Evolutionary conservation across 2,888 invertebrate species (phyloP).

Genomic region (Apotomis betuletana): DNA sequence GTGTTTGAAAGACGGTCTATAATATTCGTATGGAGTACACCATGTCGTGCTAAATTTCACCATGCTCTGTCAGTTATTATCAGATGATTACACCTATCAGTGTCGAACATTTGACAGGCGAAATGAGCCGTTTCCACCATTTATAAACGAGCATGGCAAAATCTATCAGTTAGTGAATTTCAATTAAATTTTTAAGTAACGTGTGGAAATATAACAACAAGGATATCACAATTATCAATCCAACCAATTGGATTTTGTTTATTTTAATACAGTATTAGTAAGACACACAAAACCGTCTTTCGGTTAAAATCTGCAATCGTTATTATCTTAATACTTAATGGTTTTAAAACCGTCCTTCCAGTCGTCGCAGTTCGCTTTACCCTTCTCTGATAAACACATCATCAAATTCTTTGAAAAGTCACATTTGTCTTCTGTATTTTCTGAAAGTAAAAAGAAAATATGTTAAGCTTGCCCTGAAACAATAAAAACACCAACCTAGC

Average conservation of each 20-base stretch:
- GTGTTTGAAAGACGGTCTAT: too few species aligned
- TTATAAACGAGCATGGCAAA: too few species aligned
- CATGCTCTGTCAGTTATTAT: too few species aligned
- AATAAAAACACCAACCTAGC: too few species aligned
- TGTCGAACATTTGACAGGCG: too few species aligned
- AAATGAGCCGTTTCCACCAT: too few species aligned
- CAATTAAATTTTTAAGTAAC: not conserved
- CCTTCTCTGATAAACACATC: constrained; percentile 87
- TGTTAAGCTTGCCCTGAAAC: too few species aligned
- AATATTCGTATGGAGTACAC: too few species aligned
- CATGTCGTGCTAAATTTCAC: too few species aligned
- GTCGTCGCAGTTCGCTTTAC: constrained; percentile 89
- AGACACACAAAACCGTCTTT: constrained; percentile 18
- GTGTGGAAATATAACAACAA: not conserved
- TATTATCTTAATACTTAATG: constrained; percentile 18
- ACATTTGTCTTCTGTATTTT: constrained; percentile 84
- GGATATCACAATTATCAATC: not conserved
- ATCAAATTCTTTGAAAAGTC: constrained; percentile 86
- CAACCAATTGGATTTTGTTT: not conserved
- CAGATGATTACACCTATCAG: too few species aligned
- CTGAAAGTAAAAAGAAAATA: constrained; percentile 56
- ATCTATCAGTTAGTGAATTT: too few species aligned
- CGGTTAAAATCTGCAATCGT: not conserved
- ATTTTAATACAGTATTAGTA: not conserved
- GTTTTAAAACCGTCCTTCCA: constrained; percentile 83